Base-by-base conservation (phyloP, 2,113 vertebrate species). In the Hemiprocne comata region DNA sequence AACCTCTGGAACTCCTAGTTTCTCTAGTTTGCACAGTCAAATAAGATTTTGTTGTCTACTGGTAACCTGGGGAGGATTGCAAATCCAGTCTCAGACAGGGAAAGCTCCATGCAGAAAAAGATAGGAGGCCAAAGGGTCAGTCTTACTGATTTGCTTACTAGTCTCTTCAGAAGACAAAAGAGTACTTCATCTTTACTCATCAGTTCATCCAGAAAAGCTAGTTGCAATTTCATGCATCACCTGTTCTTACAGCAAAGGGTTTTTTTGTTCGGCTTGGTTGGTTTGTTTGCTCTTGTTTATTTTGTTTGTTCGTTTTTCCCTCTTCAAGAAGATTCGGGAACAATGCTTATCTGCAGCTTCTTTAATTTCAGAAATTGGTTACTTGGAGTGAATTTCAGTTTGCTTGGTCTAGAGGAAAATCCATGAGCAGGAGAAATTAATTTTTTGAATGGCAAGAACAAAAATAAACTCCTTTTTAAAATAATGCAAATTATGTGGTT, bases 221-320 rank as follows among this genome's bases (percentile, higher is more conserved):
- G 58, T 76, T 94, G 79, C 71, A 79, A 72, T 91, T 94, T 90
- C 88, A 94, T 61, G 90, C 62, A 90, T 80, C 71, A 58, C 17
- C 12, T 64, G 80, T 76, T 94, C 72, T 80, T 80, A 86, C 69
- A 93, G n/a, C 21, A 72, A 82, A 87, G 54, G 66, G 88, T 72
- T 64, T 58, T 36, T 20, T 53, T 61, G 33, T 4, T 51, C 33
- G 40, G 40, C 13, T 40, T 40, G 40, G 40, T 38, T 57, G 80
- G 40, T 40, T 18, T n/a, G n/a, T n/a, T n/a, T n/a, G n/a, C n/a
- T n/a, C n/a, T 17, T 21, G 1, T 3, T 16, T 8, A 2, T 15
- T 25, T 9, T 65, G 44, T 17, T 53, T 61, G 34, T 4, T 51
- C 34, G 16, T 17, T 26, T 2, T 3, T 16, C 5, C 3, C 18